phyloP scores from a whole-genome alignment of 2,113 vertebrate genomes.

The Vulpes ferrilata region DNA sequence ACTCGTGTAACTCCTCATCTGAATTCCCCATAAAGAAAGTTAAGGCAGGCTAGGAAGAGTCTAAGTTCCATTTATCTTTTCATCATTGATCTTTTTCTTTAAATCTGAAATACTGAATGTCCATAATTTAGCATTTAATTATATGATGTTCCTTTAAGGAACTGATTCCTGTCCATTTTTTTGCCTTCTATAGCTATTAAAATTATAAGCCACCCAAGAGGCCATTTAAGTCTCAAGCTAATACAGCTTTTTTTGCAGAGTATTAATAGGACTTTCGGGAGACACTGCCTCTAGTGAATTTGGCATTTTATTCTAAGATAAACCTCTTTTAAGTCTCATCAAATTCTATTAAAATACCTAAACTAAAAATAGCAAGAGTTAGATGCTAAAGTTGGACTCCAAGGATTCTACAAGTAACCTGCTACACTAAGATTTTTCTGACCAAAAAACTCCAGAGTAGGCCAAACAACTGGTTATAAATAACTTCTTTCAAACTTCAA shows the following conservation, averaged over 20 bases:
- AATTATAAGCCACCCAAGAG: background rate
- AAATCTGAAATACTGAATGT: background rate
- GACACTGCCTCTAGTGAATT: slow-evolving; percentile 3
- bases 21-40: slow-evolving; percentile 5
- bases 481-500: background rate
- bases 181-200: background rate
- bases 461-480: background rate
- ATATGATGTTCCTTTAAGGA: slow-evolving; percentile 3
- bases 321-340: slow-evolving; percentile 12
- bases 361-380: slow-evolving; percentile 9
- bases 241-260: slow-evolving; percentile 5
- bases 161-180: background rate
- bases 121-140: slow-evolving; percentile 46
- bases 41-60: background rate
- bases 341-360: background rate
- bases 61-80: background rate
- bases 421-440: slow-evolving; percentile 31
- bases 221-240: slow-evolving; percentile 2
- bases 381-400: background rate
- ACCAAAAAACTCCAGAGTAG: background rate
- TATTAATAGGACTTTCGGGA: background rate
- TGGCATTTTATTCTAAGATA: background rate
- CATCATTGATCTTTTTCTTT: background rate
- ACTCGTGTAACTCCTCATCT: background rate
- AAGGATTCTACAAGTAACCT: slow-evolving; percentile 11